Conservation (phyloP, 1,140 invertebrate genomes). For the Druon quercuslanigerum region DNA sequence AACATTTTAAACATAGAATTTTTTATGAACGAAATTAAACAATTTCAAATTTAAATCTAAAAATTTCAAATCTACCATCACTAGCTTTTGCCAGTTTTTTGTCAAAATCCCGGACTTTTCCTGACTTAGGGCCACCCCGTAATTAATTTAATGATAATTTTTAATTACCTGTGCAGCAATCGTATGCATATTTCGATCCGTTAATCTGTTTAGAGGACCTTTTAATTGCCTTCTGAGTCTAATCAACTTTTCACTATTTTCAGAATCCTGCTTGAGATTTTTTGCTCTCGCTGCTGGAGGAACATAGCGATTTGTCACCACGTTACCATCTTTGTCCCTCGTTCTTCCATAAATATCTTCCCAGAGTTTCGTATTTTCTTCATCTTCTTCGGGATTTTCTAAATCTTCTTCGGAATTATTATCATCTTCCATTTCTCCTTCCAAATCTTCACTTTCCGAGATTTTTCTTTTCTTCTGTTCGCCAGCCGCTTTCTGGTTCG, state of each 20-base stretch:
- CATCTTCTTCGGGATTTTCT: constrained; percentile 70
- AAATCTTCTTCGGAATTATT: constrained; percentile 54
- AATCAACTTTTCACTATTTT: constrained; percentile 78
- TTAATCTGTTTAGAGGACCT: constrained; percentile 90
- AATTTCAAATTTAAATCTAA: no score
- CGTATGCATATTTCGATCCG: constrained; percentile 90
- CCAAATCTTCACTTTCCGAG: constrained; percentile 61
- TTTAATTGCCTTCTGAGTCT: constrained; percentile 88
- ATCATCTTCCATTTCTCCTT: constrained; percentile 47
- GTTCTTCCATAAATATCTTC: constrained; percentile 97
- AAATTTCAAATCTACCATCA: no score
- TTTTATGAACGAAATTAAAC: no score
- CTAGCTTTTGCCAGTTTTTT: no score
- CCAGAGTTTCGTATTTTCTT: constrained; percentile 76
- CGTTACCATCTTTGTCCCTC: constrained; percentile 86
- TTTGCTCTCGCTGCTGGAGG: constrained; percentile 86
- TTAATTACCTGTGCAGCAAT: constrained; percentile 81
- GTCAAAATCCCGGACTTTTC: no score
- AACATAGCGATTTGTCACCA: constrained; percentile 84
- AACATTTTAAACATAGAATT: no score
- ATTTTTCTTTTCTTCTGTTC: constrained; percentile 29
- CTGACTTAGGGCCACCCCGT: no score
- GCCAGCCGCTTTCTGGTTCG: neutral
- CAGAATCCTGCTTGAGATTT: constrained; percentile 73
- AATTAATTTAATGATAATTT: no score